phyloP scores from a whole-genome alignment of 2,888 invertebrate genomes.

The Gibbula magus region DNA sequence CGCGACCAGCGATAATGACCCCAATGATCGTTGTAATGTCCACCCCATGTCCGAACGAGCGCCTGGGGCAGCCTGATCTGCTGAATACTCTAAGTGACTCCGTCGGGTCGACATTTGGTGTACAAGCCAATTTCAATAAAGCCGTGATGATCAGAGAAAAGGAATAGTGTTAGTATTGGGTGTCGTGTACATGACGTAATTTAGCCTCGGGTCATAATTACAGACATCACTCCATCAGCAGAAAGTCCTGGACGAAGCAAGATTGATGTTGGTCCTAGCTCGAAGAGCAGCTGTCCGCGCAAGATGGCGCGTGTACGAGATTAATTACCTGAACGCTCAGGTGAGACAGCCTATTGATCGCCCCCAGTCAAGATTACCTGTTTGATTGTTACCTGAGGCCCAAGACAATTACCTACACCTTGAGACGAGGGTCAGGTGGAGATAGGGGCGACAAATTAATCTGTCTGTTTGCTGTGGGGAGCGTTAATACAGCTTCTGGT shows the following conservation, averaged over 20 bases:
- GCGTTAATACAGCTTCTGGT: too few species aligned
- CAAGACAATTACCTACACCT: slow-evolving; percentile 22
- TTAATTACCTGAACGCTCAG: slow-evolving; percentile 16
- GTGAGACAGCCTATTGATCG: slow-evolving; percentile 5
- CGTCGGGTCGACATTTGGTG: too few species aligned
- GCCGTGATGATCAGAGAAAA: too few species aligned
- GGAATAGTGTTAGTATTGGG: too few species aligned
- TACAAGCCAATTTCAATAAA: too few species aligned
- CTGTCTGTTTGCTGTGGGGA: neutral
- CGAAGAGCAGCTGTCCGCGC: neutral
- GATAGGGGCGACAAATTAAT: slow-evolving; percentile 13
- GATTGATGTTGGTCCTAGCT: neutral
- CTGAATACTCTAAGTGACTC: too few species aligned
- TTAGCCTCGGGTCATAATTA: too few species aligned
- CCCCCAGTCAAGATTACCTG: slow-evolving; percentile 16
- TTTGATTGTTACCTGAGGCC: slow-evolving; percentile 20
- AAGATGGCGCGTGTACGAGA: slow-evolving; percentile 12
- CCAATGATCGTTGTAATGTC: too few species aligned
- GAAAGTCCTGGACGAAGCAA: neutral
- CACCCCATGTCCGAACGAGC: too few species aligned
- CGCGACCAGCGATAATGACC: too few species aligned
- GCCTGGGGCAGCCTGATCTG: too few species aligned
- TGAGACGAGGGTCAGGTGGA: neutral
- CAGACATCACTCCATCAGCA: neutral
- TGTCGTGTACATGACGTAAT: too few species aligned